phyloP scores from a whole-genome alignment of 2,113 vertebrate species.

The Osmerus eperlanus region DNA sequence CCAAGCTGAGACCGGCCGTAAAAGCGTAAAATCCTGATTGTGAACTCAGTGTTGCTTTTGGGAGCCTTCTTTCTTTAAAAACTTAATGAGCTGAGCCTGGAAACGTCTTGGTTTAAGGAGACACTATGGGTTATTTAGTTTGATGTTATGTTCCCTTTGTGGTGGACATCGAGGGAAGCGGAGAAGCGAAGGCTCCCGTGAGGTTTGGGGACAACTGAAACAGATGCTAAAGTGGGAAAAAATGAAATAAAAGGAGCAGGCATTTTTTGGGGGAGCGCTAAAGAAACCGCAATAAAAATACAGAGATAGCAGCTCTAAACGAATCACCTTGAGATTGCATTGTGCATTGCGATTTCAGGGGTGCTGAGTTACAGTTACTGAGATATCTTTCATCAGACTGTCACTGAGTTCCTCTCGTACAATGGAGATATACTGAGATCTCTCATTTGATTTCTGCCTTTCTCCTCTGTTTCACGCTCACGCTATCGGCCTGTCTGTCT shows the following conservation, averaged over 20 bases:
- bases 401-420: slow-evolving; percentile 61
- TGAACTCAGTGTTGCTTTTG: slow-evolving; percentile 42
- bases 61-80: slow-evolving; percentile 3
- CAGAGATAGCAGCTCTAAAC: slow-evolving; percentile 69
- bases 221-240: slow-evolving; percentile 59
- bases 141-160: slow-evolving; percentile 57
- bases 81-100: slow-evolving; percentile 56
- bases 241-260: slow-evolving; percentile 56
- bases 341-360: slow-evolving; percentile 65
- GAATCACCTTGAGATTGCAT: slow-evolving; percentile 74
- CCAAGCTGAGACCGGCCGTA: slow-evolving; percentile 16
- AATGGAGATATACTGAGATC: slow-evolving; percentile 19
- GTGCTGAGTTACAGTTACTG: slow-evolving; percentile 77
- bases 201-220: slow-evolving; percentile 48
- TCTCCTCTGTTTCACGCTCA: slow-evolving; percentile 6
- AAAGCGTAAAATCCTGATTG: slow-evolving; percentile 13
- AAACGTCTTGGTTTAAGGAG: slow-evolving; percentile 39
- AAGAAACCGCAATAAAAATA: slow-evolving; percentile 62
- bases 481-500: not conserved
- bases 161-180: slow-evolving; percentile 50
- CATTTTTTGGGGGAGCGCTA: slow-evolving; percentile 57
- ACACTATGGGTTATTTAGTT: slow-evolving; percentile 49
- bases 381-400: slow-evolving; percentile 77
- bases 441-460: slow-evolving; percentile 10
- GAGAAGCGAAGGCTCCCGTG: slow-evolving; percentile 42